These are phyloP conservation scores for Polietes domitor DNA, from an alignment of 2,888 invertebrate species.

Conservation along the genomic window DNA sequence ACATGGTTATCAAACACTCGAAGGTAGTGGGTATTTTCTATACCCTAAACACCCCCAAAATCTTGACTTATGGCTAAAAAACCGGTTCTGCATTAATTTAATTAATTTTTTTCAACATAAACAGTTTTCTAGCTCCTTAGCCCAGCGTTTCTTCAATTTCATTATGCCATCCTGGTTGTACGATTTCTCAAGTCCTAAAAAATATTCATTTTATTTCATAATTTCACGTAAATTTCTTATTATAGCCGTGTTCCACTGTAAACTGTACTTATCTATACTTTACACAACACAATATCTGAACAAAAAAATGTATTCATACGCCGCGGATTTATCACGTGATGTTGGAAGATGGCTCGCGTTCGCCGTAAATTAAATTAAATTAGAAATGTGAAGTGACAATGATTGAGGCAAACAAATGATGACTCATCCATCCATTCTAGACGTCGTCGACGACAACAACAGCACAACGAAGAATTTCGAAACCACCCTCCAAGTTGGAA, in stretches of 20 bases:
- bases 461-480: not conserved
- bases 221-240: too few species aligned
- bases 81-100: too few species aligned
- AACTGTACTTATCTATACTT: not conserved
- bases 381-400: constrained; percentile 41
- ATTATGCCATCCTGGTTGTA: too few species aligned
- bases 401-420: constrained; percentile 46
- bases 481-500: not conserved
- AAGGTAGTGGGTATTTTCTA: too few species aligned
- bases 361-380: constrained; percentile 41
- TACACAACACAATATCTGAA: not conserved
- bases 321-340: constrained; percentile 42
- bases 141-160: too few species aligned
- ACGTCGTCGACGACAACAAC: not conserved
- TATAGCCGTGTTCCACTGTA: not conserved
- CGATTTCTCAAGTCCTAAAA: too few species aligned
- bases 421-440: constrained; percentile 31
- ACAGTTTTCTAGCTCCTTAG: too few species aligned
- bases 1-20: not conserved
- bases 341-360: constrained; percentile 16
- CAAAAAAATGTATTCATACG: not conserved
- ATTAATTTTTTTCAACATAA: too few species aligned
- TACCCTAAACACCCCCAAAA: too few species aligned
- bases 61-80: too few species aligned
- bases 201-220: too few species aligned